Conservation (phyloP, 2,113 vertebrate species). For the Pao palembangensis region DNA sequence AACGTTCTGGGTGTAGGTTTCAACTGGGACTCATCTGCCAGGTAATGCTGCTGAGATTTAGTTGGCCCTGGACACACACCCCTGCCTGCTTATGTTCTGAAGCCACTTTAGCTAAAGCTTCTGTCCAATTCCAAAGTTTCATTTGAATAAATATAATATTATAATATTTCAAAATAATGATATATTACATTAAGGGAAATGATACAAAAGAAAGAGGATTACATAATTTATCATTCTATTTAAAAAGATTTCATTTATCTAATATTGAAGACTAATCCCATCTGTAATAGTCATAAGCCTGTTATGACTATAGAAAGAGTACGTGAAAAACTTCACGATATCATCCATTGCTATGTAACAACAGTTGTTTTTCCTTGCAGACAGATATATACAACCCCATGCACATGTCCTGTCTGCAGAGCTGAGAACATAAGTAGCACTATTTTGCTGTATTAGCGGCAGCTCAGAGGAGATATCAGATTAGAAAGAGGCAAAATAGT, state of each 20-base stretch:
- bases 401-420: not conserved
- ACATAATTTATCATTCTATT: too few relatives aligned
- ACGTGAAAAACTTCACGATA: too few relatives aligned
- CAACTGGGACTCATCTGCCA: conserved; percentile 49
- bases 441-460: conserved; percentile 60
- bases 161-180: too few relatives aligned
- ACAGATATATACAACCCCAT: not conserved
- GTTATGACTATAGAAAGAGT: too few relatives aligned
- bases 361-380: not conserved
- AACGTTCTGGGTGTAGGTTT: conserved; percentile 39
- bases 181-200: too few relatives aligned
- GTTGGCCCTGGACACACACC: conserved; percentile 64
- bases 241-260: too few relatives aligned
- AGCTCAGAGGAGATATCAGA: conserved; percentile 66
- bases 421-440: conserved; percentile 51
- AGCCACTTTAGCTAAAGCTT: conserved; percentile 30
- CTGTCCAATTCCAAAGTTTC: conserved; percentile 18
- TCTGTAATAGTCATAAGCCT: too few relatives aligned
- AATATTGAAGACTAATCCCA: too few relatives aligned
- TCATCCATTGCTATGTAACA: not conserved
- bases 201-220: too few relatives aligned
- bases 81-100: conserved; percentile 25
- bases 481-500: conserved; percentile 61
- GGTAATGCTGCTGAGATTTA: conserved; percentile 58
- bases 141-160: not conserved